phyloP scores from a whole-genome alignment of 2,113 vertebrate species.

The Cynoglossus semilaevis region DNA sequence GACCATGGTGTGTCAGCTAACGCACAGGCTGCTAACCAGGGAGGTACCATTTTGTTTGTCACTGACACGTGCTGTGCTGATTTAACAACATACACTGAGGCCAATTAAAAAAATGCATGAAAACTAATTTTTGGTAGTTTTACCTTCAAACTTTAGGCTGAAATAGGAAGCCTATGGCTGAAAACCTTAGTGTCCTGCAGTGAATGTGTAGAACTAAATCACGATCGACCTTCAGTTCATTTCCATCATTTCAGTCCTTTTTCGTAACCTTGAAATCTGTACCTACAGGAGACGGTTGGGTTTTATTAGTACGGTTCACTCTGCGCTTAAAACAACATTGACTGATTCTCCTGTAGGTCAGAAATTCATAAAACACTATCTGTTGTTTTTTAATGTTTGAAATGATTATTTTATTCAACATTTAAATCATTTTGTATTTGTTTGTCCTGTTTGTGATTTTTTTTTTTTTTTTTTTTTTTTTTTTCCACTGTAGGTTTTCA shows the following conservation, averaged over 20 bases:
- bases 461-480: conserved; percentile 37
- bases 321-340: not conserved
- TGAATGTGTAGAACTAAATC: conserved; percentile 71
- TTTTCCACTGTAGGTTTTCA: conserved; percentile 72
- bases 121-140: not conserved
- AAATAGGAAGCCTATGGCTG: not conserved
- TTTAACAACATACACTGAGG: not conserved
- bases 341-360: conserved; percentile 38
- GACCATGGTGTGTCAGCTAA: conserved; percentile 43
- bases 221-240: conserved; percentile 16
- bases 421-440: conserved; percentile 42
- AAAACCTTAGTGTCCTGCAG: conserved; percentile 27
- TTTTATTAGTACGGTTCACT: not conserved
- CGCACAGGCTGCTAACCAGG: conserved; percentile 49
- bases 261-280: conserved; percentile 5
- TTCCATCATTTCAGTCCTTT: not conserved
- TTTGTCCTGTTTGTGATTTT: conserved; percentile 47
- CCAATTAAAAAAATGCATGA: not conserved
- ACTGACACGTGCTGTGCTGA: conserved; percentile 6
- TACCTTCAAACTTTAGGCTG: no score
- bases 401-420: not conserved
- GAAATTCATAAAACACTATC: conserved; percentile 14
- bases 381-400: conserved; percentile 17
- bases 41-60: conserved; percentile 48
- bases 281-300: conserved; percentile 23